Evolutionary conservation across 1,140 invertebrate genomes (phyloP).

Genomic region (Trissolcus basalis): DNA sequence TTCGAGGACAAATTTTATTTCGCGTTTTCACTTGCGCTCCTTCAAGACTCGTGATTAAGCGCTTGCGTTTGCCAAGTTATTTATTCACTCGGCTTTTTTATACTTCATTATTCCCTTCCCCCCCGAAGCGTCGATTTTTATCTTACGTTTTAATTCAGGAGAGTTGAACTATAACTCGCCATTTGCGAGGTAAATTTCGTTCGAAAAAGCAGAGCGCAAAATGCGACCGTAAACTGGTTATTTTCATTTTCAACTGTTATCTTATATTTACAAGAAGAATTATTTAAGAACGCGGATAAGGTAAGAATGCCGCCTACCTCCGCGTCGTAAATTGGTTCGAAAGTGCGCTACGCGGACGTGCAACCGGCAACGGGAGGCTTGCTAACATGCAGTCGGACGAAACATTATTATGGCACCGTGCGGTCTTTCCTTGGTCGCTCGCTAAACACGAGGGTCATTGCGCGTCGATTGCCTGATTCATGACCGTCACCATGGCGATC

Average conservation of each 20-base stretch:
- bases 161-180: background rate
- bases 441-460: conserved; percentile 62
- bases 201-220: background rate
- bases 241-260: conserved; percentile 27
- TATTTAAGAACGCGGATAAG: conserved; percentile 36
- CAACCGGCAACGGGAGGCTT: conserved; percentile 28
- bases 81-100: background rate
- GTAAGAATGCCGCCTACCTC: conserved; percentile 29
- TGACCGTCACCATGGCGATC: conserved; percentile 61
- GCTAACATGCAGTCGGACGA: conserved; percentile 34
- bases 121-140: background rate
- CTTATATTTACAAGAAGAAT: conserved; percentile 25
- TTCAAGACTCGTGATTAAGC: background rate
- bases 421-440: conserved; percentile 56
- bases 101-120: background rate
- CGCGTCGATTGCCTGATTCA: conserved; percentile 69
- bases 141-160: background rate
- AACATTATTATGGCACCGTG: conserved; percentile 62
- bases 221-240: conserved; percentile 1
- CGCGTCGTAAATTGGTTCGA: conserved; percentile 28
- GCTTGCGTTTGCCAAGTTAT: background rate
- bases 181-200: background rate
- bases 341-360: conserved; percentile 24
- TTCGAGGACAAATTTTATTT: conserved; percentile 39
- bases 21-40: conserved; percentile 25